Evolutionary conservation across 2,797 vertebrate species (phyloP).

Genomic region (Eidolon dupreanum): DNA sequence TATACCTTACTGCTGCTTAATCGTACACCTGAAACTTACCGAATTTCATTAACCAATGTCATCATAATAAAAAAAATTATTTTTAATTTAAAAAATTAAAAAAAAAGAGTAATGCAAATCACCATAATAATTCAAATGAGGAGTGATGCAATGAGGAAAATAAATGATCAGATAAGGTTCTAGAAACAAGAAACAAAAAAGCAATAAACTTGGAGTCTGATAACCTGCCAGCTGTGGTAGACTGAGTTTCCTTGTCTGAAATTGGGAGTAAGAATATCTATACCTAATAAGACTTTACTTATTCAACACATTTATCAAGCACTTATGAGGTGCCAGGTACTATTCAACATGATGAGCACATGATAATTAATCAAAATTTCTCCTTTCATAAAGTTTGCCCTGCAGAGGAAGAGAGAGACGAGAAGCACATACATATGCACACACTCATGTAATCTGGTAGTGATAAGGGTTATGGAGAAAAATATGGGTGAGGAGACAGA

Average conservation of each 20-base stretch:
- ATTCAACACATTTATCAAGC: background rate
- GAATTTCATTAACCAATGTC: too few relatives aligned
- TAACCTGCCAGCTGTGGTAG: background rate
- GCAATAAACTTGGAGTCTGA: background rate
- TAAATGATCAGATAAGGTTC: background rate
- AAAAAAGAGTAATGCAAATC: background rate
- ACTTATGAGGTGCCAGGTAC: background rate
- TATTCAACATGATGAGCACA: background rate
- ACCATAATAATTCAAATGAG: background rate
- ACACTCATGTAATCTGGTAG: background rate
- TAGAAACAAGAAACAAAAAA: constrained; percentile 45
- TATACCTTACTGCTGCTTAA: too few relatives aligned
- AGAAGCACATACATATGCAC: background rate
- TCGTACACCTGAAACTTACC: too few relatives aligned
- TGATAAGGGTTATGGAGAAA: constrained; percentile 3
- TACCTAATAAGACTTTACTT: background rate
- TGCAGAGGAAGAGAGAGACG: background rate
- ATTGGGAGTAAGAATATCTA: background rate
- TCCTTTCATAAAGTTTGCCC: background rate
- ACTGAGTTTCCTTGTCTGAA: background rate
- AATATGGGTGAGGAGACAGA: background rate
- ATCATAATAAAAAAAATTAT: too few relatives aligned
- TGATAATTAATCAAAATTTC: background rate
- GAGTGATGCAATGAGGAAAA: background rate
- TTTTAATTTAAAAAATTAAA: too few relatives aligned